These are phyloP conservation scores for Chironomus riparius DNA, from an alignment of 2,888 invertebrate species.

Conservation along the genomic window DNA sequence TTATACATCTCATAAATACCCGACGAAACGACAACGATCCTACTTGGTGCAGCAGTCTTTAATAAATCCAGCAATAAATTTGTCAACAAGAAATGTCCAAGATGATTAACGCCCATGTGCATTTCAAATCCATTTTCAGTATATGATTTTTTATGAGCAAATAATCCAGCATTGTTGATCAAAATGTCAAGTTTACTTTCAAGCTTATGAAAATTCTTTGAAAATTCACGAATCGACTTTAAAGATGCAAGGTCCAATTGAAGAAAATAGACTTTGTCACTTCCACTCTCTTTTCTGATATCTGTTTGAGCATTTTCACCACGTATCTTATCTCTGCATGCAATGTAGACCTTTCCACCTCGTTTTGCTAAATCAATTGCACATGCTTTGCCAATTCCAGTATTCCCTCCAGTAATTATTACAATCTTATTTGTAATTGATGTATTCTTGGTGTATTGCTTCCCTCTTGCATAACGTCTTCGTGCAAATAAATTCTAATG, in stretches of 20 bases:
- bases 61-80: constrained; percentile 52
- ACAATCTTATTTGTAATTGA: constrained; percentile 55
- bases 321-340: constrained; percentile 66
- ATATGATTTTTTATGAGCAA: constrained; percentile 55
- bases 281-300: constrained; percentile 57
- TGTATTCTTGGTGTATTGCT: constrained; percentile 32
- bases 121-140: constrained; percentile 60
- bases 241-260: constrained; percentile 67
- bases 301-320: constrained; percentile 61
- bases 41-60: constrained; percentile 47
- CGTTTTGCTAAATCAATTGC: constrained; percentile 60
- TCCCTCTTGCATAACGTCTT: not conserved
- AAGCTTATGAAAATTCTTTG: constrained; percentile 48
- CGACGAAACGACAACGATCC: constrained; percentile 60
- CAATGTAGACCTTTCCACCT: constrained; percentile 77
- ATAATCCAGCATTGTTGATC: constrained; percentile 75
- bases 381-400: constrained; percentile 72
- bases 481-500: too few species aligned
- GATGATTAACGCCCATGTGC: constrained; percentile 58
- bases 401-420: constrained; percentile 72
- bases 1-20: constrained; percentile 53
- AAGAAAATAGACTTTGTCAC: constrained; percentile 65
- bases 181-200: constrained; percentile 54
- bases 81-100: constrained; percentile 55
- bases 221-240: constrained; percentile 60